Base-by-base conservation (phyloP, 2,113 vertebrate genomes). In the Istiophorus platypterus region DNA sequence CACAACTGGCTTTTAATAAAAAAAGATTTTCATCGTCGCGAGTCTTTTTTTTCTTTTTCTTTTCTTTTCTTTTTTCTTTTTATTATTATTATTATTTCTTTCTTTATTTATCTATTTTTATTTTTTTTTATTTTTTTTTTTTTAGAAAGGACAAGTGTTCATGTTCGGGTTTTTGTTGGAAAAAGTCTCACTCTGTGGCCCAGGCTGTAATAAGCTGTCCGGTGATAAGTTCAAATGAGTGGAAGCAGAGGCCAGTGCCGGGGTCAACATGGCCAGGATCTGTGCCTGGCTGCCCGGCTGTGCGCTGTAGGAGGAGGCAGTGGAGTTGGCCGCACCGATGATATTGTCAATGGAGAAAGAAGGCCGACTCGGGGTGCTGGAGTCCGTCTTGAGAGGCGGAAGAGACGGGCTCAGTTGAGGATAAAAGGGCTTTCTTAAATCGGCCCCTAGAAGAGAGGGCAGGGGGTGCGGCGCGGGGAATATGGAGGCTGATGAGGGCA, bases 311-410 rank as follows among this genome's bases (percentile, higher is more conserved):
- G 96, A 95, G 0, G 96, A 93, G 34, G 89, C 92, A 72, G 94
- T 95, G 24, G 96, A 94, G 88, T 94, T 94, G 31, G 94, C 94
- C 61, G 95, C 95, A 20, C 90, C 97, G 84, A 99, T 99, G 80
- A 99, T 98, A 89, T 98, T 98, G 96, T 99, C 98, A 95, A 99
- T 98, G 69, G 98, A 99, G 93, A 99, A 99, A 1, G 98, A 99
- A 74, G 98, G 97, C 80, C 97, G 95, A 68, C 90, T 94, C 54
- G 95, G 94, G 11, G 94, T 78, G 79, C 91, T 95, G 62, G 94
- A 90, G 96, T 98, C 97, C 75, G 97, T 94, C 94, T 99, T 98
- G 59, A 98, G 95, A 47, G 95, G 95, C 64, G 96, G 95, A 65
- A 97, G 93, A 57, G 95, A 95, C 22, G 95, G 94, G 88, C 96